Conservation (phyloP, 2,113 vertebrate species). For the Colossoma macropomum region DNA sequence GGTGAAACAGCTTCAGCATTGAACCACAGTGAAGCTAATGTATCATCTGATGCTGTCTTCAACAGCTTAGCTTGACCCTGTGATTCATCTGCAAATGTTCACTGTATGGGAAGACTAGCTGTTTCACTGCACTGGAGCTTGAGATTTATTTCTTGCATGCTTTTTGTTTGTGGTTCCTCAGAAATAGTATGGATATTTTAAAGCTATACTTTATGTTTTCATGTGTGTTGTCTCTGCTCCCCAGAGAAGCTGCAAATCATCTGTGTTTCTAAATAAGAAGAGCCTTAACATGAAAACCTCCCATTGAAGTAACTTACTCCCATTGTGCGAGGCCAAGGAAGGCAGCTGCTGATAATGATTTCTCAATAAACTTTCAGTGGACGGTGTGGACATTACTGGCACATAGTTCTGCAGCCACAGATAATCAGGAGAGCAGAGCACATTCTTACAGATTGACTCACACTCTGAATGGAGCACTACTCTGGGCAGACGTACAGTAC, state of each 20-base stretch:
- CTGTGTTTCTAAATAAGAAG: conserved; percentile 18
- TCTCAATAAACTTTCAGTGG: conserved; percentile 37
- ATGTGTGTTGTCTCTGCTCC: neutral
- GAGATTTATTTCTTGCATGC: neutral
- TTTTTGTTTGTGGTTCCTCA: neutral
- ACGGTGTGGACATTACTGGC: conserved; percentile 23
- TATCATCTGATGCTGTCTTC: no score
- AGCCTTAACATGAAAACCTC: conserved; percentile 21
- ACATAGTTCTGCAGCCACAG: conserved; percentile 43
- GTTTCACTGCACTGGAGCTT: no score
- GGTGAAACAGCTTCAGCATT: no score
- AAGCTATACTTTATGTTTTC: neutral
- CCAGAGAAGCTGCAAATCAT: neutral
- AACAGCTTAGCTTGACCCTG: no score
- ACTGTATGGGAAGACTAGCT: no score
- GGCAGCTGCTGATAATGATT: conserved; percentile 52
- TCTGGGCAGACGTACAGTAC: neutral
- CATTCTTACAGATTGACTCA: conserved; percentile 44
- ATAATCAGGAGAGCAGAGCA: conserved; percentile 37
- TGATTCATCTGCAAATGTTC: no score
- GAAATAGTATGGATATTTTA: neutral
- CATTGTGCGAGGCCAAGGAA: conserved; percentile 40
- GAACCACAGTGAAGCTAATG: no score
- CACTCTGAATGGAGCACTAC: conserved; percentile 9
- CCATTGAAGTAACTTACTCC: conserved; percentile 21